phyloP scores from a whole-genome alignment of 2,113 vertebrate species.

The Marmota monax region DNA sequence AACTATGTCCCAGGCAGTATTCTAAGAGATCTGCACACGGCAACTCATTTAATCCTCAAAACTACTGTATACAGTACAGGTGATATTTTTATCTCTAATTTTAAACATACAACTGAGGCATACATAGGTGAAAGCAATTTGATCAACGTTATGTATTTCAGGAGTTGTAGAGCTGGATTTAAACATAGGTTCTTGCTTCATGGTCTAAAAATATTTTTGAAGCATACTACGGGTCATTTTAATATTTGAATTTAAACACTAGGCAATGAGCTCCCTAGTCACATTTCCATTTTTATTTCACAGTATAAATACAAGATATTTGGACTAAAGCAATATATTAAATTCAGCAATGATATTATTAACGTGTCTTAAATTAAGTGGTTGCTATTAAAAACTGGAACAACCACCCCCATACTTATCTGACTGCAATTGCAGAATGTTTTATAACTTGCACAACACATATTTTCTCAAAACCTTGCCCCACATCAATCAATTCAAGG shows the following conservation, averaged over 20 bases:
- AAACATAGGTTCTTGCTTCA: neutral
- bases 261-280: neutral
- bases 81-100: neutral
- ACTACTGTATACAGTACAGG: neutral
- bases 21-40: neutral
- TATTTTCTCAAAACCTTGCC: neutral
- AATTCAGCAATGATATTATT: constrained; percentile 2
- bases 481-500: neutral
- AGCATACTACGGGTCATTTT: neutral
- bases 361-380: constrained; percentile 28
- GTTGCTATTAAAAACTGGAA: neutral
- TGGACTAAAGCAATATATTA: neutral
- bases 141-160: neutral
- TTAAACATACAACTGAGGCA: constrained; percentile 12
- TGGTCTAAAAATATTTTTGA: neutral
- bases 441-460: neutral
- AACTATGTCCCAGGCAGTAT: neutral
- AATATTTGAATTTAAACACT: neutral
- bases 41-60: constrained; percentile 5
- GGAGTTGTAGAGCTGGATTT: neutral
- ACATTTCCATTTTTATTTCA: constrained; percentile 40
- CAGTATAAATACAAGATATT: constrained; percentile 30
- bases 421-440: neutral
- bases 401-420: neutral
- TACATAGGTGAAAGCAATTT: neutral